Conservation (phyloP, 23 tunicate species). For the Halocynthia roretzi region DNA sequence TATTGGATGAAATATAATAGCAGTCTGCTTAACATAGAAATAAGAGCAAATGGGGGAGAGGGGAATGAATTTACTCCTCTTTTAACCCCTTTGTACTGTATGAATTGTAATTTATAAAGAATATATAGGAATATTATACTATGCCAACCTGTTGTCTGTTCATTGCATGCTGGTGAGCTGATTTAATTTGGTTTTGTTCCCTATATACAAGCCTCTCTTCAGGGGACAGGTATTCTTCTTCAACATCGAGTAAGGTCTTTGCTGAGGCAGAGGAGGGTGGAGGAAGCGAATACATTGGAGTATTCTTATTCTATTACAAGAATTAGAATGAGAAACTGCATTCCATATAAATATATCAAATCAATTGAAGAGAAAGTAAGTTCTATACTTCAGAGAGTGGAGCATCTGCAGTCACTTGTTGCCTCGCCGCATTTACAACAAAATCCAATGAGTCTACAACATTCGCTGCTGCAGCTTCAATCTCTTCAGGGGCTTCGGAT, state of each 20-base stretch:
- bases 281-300: conserved; percentile 38
- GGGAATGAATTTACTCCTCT: too few species aligned
- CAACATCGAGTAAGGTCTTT: conserved; percentile 37
- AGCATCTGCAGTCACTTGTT: conserved; percentile 27
- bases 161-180: conserved; percentile 21
- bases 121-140: too few species aligned
- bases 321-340: conserved; percentile 2
- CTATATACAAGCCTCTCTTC: conserved; percentile 58
- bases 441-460: conserved; percentile 42
- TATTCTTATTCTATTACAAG: conserved; percentile 26
- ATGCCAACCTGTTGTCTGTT: conserved; percentile 37
- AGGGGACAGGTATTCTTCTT: conserved; percentile 70
- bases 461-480: conserved; percentile 48
- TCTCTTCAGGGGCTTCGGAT: conserved; percentile 39
- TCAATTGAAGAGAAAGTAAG: too few species aligned
- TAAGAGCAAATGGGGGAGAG: too few species aligned
- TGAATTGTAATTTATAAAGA: too few species aligned
- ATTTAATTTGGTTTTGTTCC: background rate
- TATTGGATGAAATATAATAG: too few species aligned
- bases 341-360: background rate
- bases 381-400: background rate
- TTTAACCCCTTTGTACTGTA: too few species aligned
- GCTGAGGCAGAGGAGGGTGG: conserved; percentile 25
- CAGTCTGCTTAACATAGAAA: too few species aligned
- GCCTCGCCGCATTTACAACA: conserved; percentile 52